These are phyloP conservation scores for Lycaon pictus DNA, from an alignment of 2,113 vertebrate genomes.

Conservation along the genomic window DNA sequence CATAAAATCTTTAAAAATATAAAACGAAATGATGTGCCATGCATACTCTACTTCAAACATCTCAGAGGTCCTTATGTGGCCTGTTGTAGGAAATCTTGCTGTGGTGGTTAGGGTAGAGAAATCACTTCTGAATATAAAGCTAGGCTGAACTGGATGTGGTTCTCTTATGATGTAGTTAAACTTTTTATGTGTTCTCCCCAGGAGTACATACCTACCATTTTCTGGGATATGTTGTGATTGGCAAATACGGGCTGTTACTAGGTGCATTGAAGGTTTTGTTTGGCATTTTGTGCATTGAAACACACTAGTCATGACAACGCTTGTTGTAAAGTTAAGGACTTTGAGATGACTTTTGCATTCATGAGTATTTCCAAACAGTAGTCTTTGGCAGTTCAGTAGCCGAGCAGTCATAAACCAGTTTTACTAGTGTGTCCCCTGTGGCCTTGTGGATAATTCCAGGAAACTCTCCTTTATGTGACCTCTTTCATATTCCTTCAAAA, in stretches of 20 bases:
- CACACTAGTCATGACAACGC: neutral
- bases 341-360: neutral
- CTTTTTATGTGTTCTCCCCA: neutral
- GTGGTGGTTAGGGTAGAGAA: neutral
- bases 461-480: neutral
- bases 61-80: neutral
- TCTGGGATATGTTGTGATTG: conserved; percentile 19
- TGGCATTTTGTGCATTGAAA: neutral
- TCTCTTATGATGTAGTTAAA: neutral
- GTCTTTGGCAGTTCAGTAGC: neutral
- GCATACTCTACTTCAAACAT: neutral
- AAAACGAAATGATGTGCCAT: neutral
- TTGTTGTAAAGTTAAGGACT: neutral
- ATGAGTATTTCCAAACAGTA: neutral
- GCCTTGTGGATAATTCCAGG: neutral
- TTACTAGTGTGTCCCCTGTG: neutral
- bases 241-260: neutral
- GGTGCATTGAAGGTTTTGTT: neutral
- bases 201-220: neutral
- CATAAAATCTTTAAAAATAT: neutral
- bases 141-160: neutral
- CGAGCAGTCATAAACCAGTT: neutral
- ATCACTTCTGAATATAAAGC: neutral
- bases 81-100: neutral
- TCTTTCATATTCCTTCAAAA: neutral